Evolutionary conservation across 1,140 invertebrate species (phyloP).

Genomic region (Venustaconcha ellipsiformis): DNA sequence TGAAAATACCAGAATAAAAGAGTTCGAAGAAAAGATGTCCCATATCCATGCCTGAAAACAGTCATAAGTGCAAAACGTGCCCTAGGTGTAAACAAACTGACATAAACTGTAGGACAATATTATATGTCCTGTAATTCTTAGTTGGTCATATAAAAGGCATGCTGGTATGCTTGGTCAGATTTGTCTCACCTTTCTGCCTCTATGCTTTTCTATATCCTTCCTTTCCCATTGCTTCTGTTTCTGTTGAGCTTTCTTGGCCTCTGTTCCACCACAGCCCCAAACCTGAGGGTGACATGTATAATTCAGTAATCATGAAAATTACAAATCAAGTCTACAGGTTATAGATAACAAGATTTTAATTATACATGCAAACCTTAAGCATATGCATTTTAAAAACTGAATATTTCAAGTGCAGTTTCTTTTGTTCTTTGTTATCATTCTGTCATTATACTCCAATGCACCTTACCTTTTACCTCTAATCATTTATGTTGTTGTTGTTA

Average conservation of each 20-base stretch:
- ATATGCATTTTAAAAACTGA: too few species aligned
- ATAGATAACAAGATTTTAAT: background rate
- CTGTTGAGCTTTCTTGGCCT: conserved; percentile 80
- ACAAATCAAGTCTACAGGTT: background rate
- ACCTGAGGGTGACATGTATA: conserved; percentile 45
- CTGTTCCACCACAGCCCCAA: conserved; percentile 63
- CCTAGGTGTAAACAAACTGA: background rate
- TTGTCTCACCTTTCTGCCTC: conserved; percentile 67
- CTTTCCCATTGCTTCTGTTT: conserved; percentile 93
- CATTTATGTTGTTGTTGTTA: too few species aligned
- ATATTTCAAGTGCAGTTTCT: too few species aligned
- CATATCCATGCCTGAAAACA: background rate
- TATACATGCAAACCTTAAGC: background rate
- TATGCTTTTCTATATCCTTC: conserved; percentile 84
- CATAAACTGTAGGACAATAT: background rate
- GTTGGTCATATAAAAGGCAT: background rate
- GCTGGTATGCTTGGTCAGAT: background rate
- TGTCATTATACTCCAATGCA: too few species aligned
- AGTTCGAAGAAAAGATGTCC: background rate
- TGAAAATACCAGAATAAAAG: background rate
- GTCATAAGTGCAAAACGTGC: background rate
- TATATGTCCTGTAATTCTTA: background rate
- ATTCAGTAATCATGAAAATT: background rate
- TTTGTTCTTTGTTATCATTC: too few species aligned
- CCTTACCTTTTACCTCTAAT: too few species aligned